Base-by-base conservation (phyloP, 2,113 vertebrate genomes). In the Ardeotis arabs region DNA sequence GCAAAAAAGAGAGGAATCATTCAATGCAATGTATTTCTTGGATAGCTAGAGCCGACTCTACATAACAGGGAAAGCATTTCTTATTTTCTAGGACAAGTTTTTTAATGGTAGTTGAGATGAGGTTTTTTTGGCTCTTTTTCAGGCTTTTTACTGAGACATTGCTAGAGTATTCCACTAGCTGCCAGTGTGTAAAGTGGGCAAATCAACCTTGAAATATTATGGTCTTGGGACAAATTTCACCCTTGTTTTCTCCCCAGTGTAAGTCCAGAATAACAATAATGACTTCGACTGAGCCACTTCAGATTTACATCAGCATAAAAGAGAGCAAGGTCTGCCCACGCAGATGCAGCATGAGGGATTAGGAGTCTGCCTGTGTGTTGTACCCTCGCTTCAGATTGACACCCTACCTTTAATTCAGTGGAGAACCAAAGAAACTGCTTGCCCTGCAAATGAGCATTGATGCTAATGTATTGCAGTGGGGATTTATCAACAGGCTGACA, bases 401-500 rank as follows among this genome's bases (percentile, higher is more conserved):
- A 85, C 63, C 62, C 67, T 33, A 44, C 59, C 73, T 73, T 95
- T 95, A 80, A 90, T 94, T 95, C 93, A 84, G 53, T 4, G 12
- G 45, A 58, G 80, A 92, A 49, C 70, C 52, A 41, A 77, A 53
- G 68, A 68, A 91, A 64, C 49, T 78, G 84, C 93, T 74, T 62
- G 70, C 93, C 91, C 92, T 95, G 87, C 90, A 89, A 89, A 93
- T 37, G 45, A 90, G 64, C 78, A 5, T 9, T 19, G 94, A 84
- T 89, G 89, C 41, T 94, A 74, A 91, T 88, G 64, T 81, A 20
- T 90, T 19, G 9, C 91, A 58, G 91, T 60, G 64, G 67, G 85
- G 81, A 95, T 97, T 91, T 88, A 95, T 95, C 84, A 86, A 85
- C 60, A 88, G 75, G 56, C 84, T 85, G 87, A 88, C 92, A 84